Evolutionary conservation across 2,888 invertebrate species (phyloP), one percentile per base, ranked within the genome.

Genomic region (Phalera bucephala): DNA sequence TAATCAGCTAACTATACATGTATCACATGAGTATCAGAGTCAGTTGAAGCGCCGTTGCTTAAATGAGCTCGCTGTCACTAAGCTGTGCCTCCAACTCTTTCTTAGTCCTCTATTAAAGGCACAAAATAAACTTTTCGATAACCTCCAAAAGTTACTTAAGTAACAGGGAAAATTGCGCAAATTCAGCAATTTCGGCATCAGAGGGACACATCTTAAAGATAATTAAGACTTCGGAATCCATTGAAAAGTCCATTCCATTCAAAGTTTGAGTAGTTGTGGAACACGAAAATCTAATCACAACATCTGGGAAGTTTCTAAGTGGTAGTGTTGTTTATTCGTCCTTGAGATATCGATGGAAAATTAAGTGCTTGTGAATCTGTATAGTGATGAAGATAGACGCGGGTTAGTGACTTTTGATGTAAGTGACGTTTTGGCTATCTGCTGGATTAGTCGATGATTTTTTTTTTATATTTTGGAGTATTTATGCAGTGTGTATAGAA

Each of bases 201-300:
- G 44, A 40, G 36, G 32, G 45, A 52, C 49, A 55, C 41, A 48
- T 46, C 44, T 42, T 40, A 36, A 55, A 43, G 49, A 57, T 52
- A 59, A 57, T 52, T 49, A 59, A 42, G 40, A 55, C 37, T 55
- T 59, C 36, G 12, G 31, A 40, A 52, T 55, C 44, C 40, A 52
- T 49, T 52, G 49, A 59, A 52, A 59, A 59, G 54, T 54, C 41
- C 31, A 54, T 58, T 56, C 41, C 44, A 47, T 40, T 37, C 37
- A 1, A 56, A 52, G 42, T 60, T 55, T 42, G 43, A 45, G 40
- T 52, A 57, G 42, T 61, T 52, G 37, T 29, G 44, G 47, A 64
- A 54, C 64, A 66, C 60, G 62, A 64, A 73, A 72, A 71, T 72
- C 67, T 72, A 72, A 76, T 73, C 71, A 75, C 64, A 68, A 65